Evolutionary conservation across 2,113 vertebrate genomes (phyloP).

Genomic region (Myotis yumanensis): DNA sequence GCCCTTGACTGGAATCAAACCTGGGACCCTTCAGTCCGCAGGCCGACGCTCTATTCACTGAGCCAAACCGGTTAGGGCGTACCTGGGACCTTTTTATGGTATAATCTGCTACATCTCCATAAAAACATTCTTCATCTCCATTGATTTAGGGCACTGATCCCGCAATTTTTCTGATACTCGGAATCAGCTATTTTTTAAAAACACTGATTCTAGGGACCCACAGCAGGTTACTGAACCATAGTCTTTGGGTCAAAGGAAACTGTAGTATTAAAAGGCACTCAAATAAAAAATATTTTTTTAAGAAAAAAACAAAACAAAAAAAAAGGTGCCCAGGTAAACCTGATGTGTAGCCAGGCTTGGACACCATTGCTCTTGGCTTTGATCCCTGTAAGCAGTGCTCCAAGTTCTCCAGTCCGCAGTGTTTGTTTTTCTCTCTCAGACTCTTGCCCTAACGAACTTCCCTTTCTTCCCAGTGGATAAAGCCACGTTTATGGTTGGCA

Average conservation of each 20-base stretch:
- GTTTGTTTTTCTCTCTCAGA: not conserved
- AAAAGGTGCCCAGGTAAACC: not conserved
- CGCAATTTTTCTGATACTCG: not conserved
- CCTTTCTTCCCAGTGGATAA: constrained; percentile 86
- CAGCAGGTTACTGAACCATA: not conserved
- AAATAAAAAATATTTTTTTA: not conserved
- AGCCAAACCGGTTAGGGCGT: too few relatives aligned
- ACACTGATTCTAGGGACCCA: not conserved
- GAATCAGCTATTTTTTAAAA: not conserved
- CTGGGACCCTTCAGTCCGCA: too few relatives aligned
- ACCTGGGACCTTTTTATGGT: not conserved
- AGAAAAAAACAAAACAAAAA: not conserved
- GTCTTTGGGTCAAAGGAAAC: not conserved
- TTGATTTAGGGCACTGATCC: not conserved
- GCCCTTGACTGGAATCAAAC: too few relatives aligned
- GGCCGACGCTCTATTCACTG: too few relatives aligned
- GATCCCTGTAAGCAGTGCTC: not conserved
- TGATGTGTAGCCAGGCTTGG: not conserved
- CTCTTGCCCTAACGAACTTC: not conserved
- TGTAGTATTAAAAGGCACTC: not conserved
- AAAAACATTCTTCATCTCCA: not conserved
- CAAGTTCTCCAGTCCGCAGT: not conserved
- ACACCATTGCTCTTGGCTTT: not conserved
- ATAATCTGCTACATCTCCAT: not conserved
- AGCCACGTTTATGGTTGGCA: constrained; percentile 89